These are phyloP conservation scores for Anodontia alba DNA, from an alignment of 2,888 invertebrate genomes.

Conservation along the genomic window DNA sequence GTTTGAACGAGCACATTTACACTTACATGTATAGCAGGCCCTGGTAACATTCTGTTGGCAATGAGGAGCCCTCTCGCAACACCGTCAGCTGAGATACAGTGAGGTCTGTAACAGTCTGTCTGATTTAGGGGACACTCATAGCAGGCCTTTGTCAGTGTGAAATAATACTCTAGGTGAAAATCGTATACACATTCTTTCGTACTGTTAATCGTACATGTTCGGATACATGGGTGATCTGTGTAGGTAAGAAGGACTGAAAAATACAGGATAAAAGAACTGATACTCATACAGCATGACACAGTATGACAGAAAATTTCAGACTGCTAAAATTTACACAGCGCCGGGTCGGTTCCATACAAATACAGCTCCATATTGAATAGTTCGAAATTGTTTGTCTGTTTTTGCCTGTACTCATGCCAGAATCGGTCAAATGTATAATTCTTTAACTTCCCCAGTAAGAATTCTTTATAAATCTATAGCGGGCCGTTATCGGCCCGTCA, in stretches of 20 bases:
- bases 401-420: too few species aligned
- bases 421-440: too few species aligned
- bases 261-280: too few species aligned
- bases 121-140: slow-evolving; percentile 91
- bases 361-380: too few species aligned
- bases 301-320: too few species aligned
- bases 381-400: too few species aligned
- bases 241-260: slow-evolving; percentile 58
- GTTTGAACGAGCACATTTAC: too few species aligned
- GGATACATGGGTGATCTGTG: slow-evolving; percentile 87
- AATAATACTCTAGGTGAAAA: slow-evolving; percentile 93
- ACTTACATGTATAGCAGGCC: slow-evolving; percentile 88
- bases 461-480: too few species aligned
- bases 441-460: too few species aligned
- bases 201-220: slow-evolving; percentile 88
- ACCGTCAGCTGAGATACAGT: slow-evolving; percentile 95
- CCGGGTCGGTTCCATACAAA: too few species aligned
- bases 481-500: too few species aligned
- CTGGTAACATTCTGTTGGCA: slow-evolving; percentile 94
- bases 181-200: slow-evolving; percentile 90
- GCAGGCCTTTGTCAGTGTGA: slow-evolving; percentile 94
- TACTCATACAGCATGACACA: background rate
- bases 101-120: slow-evolving; percentile 91
- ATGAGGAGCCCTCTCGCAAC: slow-evolving; percentile 89
- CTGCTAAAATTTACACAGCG: too few species aligned